A percentile compares a stretch with the other conserved stretches of the same genome.
These are phyloP conservation scores for Montipora capricornis DNA, from an alignment of 64 coral and sea anemone genomes.

Conservation along the genomic window DNA sequence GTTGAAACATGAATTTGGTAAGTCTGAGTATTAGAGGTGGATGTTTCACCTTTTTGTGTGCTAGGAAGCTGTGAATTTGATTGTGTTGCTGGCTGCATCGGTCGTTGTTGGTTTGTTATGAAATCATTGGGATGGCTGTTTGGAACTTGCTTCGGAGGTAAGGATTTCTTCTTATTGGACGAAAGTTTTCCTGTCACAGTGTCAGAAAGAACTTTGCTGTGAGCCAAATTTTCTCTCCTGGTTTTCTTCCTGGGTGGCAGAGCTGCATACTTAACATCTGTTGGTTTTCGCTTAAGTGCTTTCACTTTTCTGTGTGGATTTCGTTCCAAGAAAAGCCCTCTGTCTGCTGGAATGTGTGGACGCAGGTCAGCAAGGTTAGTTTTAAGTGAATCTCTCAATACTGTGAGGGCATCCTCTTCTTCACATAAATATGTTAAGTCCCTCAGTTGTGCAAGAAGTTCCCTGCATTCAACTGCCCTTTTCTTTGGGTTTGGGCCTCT, in stretches of 20 bases:
- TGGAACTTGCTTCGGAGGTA: too few relatives aligned
- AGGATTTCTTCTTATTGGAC: too few relatives aligned
- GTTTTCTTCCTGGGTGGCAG: conserved; percentile 12
- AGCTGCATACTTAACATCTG: conserved; percentile 8
- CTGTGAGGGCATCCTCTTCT: conserved; percentile 12
- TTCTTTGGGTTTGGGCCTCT: background rate
- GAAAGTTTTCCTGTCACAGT: too few relatives aligned
- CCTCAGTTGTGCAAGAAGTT: conserved; percentile 29
- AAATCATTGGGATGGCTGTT: too few relatives aligned
- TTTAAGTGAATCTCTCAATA: conserved; percentile 12
- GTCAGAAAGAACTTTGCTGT: background rate
- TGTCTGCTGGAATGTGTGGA: conserved; percentile 8
- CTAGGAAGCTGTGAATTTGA: too few relatives aligned
- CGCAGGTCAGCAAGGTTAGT: background rate
- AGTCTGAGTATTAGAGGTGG: too few relatives aligned
- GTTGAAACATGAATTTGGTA: too few relatives aligned
- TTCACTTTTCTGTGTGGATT: conserved; percentile 29
- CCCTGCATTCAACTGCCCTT: background rate
- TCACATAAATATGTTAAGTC: conserved; percentile 28
- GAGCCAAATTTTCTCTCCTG: background rate
- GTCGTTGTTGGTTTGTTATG: too few relatives aligned
- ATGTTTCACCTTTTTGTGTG: too few relatives aligned
- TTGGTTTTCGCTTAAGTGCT: background rate
- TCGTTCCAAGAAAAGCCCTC: conserved; percentile 29
- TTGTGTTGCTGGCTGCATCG: too few relatives aligned